Conservation (phyloP, 1,140 invertebrate genomes). For the Diorhabda elongata region DNA sequence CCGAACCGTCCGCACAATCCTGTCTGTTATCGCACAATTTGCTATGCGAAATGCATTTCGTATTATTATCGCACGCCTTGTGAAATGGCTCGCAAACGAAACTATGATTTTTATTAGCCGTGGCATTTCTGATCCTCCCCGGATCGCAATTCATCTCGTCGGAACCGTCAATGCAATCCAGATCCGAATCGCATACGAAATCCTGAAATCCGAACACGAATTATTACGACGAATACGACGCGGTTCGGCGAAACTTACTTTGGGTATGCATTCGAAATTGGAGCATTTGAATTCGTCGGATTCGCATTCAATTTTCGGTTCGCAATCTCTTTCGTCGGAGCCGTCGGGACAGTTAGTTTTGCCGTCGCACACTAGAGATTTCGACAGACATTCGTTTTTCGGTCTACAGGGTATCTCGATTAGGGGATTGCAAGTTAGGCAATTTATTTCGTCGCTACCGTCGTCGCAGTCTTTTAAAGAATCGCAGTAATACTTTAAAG, state of each 20-base stretch:
- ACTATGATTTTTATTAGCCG: slow-evolving; percentile 19
- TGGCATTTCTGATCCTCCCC: slow-evolving; percentile 51
- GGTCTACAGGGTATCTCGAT: slow-evolving; percentile 57
- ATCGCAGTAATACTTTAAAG: slow-evolving; percentile 68
- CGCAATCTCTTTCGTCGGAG: slow-evolving; percentile 57
- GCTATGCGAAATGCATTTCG: slow-evolving; percentile 60
- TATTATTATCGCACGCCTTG: slow-evolving; percentile 61
- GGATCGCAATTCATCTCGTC: slow-evolving; percentile 59
- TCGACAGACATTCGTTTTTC: slow-evolving; percentile 31
- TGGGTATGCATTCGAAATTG: slow-evolving; percentile 58
- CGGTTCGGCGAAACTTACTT: slow-evolving; percentile 36
- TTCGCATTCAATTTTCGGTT: slow-evolving; percentile 47
- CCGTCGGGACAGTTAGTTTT: slow-evolving; percentile 49
- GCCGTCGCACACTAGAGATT: slow-evolving; percentile 35
- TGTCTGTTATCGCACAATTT: slow-evolving; percentile 60
- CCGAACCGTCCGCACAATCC: slow-evolving; percentile 29
- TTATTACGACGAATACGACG: neutral
- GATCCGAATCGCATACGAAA: slow-evolving; percentile 65
- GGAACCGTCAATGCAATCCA: slow-evolving; percentile 66
- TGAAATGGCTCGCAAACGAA: slow-evolving; percentile 56
- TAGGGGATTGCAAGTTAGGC: slow-evolving; percentile 51
- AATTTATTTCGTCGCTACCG: slow-evolving; percentile 64
- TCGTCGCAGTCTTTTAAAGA: slow-evolving; percentile 67
- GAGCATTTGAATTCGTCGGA: slow-evolving; percentile 55
- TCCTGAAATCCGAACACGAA: slow-evolving; percentile 44